A percentile compares a stretch with the other conserved stretches of the same genome.
phyloP scores from a whole-genome alignment of 2,888 invertebrate species.

The Drosophila barbarae region DNA sequence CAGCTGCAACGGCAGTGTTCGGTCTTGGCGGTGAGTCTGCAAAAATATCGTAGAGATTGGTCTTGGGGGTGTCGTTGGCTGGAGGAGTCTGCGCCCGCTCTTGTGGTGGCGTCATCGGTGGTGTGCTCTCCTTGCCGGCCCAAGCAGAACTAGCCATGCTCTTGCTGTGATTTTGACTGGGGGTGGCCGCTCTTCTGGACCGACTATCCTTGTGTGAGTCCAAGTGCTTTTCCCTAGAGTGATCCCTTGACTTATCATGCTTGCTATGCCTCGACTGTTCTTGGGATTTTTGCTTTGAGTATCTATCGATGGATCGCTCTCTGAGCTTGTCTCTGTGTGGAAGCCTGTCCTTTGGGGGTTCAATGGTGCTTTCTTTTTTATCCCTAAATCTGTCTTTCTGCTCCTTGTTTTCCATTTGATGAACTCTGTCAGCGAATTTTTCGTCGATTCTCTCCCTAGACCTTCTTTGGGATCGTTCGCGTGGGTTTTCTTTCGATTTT shows the following conservation, averaged over 20 bases:
- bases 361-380: background rate
- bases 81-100: slow-evolving; percentile 7
- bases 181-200: slow-evolving; percentile 3
- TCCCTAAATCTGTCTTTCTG: background rate
- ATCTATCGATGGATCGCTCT: slow-evolving; percentile 18
- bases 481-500: slow-evolving; percentile 1
- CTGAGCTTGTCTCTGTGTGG: slow-evolving; percentile 9
- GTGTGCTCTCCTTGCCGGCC: slow-evolving; percentile 39
- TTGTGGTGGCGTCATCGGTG: slow-evolving; percentile 30
- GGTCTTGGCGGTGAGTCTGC: slow-evolving; percentile 72
- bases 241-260: slow-evolving; percentile 9
- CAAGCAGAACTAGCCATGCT: slow-evolving; percentile 15
- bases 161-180: slow-evolving; percentile 14
- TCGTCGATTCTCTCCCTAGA: slow-evolving; percentile 1
- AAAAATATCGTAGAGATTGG: slow-evolving; percentile 66
- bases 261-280: background rate
- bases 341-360: background rate
- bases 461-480: slow-evolving; percentile 1
- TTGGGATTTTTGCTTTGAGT: slow-evolving; percentile 7
- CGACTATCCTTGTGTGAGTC: background rate
- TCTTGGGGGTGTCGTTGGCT: slow-evolving; percentile 9
- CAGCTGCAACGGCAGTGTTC: slow-evolving; percentile 39
- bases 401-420: background rate
- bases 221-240: background rate
- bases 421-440: background rate